A percentile compares a stretch with the other conserved stretches of the same genome.
These are phyloP conservation scores for Tetragonisca angustula DNA, from an alignment of 2,888 invertebrate species.

Conservation along the genomic window DNA sequence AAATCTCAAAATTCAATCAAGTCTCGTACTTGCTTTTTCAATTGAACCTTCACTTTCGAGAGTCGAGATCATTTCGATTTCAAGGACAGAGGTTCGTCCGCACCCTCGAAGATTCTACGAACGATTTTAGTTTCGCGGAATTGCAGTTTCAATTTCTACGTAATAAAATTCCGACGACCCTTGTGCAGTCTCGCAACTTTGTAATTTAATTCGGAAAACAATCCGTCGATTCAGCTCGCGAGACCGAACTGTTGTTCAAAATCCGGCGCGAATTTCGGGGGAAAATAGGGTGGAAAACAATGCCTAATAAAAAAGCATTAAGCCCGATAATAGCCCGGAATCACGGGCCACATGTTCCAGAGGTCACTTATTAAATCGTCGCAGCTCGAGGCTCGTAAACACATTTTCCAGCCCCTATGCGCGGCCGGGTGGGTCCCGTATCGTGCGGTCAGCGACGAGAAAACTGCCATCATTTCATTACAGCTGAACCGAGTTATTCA, in stretches of 20 bases:
- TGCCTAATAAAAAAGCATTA: constrained; percentile 14
- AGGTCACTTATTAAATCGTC: constrained; percentile 35
- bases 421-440: constrained; percentile 5
- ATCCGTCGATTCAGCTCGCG: not conserved
- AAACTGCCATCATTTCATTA: constrained; percentile 49
- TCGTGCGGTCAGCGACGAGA: constrained; percentile 37
- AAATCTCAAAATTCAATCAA: not conserved
- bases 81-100: too few relatives aligned
- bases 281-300: not conserved
- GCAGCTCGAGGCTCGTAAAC: constrained; percentile 23
- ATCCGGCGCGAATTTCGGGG: not conserved
- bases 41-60: too few relatives aligned
- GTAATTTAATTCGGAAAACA: not conserved
- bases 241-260: not conserved
- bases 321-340: constrained; percentile 7
- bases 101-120: too few relatives aligned
- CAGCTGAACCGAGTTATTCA: constrained; percentile 43
- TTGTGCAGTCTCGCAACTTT: too few relatives aligned
- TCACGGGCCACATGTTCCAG: constrained; percentile 30
- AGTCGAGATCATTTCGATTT: too few relatives aligned
- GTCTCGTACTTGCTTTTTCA: too few relatives aligned
- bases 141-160: too few relatives aligned
- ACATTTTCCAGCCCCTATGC: constrained; percentile 35
- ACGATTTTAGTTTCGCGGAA: too few relatives aligned
- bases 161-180: too few relatives aligned